Evolutionary conservation across 2,888 invertebrate genomes (phyloP).

Genomic region (Drosophila prostipennis): DNA sequence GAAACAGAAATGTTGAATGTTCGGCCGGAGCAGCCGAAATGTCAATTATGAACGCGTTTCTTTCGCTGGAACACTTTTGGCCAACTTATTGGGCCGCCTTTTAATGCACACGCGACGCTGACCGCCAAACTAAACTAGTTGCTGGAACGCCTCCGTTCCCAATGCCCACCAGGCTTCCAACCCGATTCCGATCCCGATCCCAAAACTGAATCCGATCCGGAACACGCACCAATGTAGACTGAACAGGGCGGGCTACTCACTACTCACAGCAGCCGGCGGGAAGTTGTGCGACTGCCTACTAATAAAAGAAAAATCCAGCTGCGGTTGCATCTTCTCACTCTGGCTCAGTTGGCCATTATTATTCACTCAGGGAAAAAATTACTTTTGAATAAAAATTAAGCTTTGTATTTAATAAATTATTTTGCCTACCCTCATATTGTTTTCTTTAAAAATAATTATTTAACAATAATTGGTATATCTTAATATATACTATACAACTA

Average conservation of each 20-base stretch:
- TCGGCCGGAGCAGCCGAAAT: constrained; percentile 46
- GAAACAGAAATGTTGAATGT: constrained; percentile 28
- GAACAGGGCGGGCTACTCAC: constrained; percentile 3
- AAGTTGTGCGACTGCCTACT: constrained; percentile 49
- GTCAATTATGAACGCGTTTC: constrained; percentile 66
- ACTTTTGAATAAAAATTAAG: background rate
- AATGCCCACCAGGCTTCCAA: constrained; percentile 29
- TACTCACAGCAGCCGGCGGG: constrained; percentile 13
- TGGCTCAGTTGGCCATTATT: constrained; percentile 15
- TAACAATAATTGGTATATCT: too few species aligned
- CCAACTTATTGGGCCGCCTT: constrained; percentile 52
- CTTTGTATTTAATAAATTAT: too few species aligned
- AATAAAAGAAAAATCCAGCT: constrained; percentile 31
- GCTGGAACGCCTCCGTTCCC: constrained; percentile 37
- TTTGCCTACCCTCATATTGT: too few species aligned
- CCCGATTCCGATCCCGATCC: constrained; percentile 7
- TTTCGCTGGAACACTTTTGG: constrained; percentile 43
- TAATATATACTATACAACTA: too few species aligned
- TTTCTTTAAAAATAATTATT: too few species aligned
- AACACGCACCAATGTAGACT: constrained; percentile 54
- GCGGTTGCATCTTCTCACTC: constrained; percentile 35
- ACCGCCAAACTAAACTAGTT: constrained; percentile 44
- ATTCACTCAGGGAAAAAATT: constrained; percentile 29
- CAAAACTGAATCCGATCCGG: constrained; percentile 23
- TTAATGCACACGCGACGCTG: constrained; percentile 42